These are phyloP conservation scores for Pterophyllum scalare DNA, from an alignment of 2,113 vertebrate species.

Conservation along the genomic window DNA sequence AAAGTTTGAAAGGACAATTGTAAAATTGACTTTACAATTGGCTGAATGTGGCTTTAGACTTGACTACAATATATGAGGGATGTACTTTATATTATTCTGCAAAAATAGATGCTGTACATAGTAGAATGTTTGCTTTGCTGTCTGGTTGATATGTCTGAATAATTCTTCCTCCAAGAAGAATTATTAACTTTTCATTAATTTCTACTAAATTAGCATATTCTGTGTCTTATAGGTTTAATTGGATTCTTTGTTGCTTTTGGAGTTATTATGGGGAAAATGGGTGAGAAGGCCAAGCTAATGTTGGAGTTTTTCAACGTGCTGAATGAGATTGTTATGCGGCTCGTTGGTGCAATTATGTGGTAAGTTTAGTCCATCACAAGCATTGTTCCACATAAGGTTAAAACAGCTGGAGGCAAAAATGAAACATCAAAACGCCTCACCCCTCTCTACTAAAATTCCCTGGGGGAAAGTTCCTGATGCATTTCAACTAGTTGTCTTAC, in stretches of 20 bases:
- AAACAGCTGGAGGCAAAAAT: neutral
- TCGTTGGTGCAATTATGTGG: slow-evolving; percentile 98
- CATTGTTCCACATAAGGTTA: neutral
- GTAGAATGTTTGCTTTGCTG: neutral
- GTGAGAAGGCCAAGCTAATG: slow-evolving; percentile 96
- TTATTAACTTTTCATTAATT: neutral
- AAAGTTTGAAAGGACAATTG: neutral
- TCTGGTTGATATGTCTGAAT: neutral
- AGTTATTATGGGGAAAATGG: slow-evolving; percentile 98
- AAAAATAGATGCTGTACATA: neutral
- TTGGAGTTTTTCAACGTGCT: slow-evolving; percentile 97
- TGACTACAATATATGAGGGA: neutral
- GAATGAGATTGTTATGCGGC: slow-evolving; percentile 98
- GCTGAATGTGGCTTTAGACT: no score
- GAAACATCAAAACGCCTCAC: neutral
- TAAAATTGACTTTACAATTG: no score
- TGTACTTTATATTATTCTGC: neutral
- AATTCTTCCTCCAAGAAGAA: neutral
- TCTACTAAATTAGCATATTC: neutral
- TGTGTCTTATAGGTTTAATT: slow-evolving; percentile 86
- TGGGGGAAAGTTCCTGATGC: neutral
- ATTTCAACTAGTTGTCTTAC: neutral
- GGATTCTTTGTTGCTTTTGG: slow-evolving; percentile 99
- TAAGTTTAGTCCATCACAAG: slow-evolving; percentile 77
- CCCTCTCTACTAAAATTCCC: neutral